Evolutionary conservation across 2,888 invertebrate genomes (phyloP), one percentile per base, ranked within the genome.

Genomic region (Gastrophysa polygoni): DNA sequence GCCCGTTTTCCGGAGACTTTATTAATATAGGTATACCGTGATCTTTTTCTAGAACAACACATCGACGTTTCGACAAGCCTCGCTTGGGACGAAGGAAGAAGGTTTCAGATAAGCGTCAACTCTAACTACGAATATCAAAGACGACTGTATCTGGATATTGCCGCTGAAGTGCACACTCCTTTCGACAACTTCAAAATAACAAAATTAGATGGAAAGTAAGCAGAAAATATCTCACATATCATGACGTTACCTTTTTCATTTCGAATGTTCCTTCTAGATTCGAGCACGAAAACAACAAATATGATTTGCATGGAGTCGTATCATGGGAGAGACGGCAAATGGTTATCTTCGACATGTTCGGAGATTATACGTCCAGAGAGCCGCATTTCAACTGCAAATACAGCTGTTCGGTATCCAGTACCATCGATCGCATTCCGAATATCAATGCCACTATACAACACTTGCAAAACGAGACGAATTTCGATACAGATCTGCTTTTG

Each of bases 61-160:
- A 71, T 81, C 49, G 72, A 74, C 71, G 86, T 87, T 78, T 83
- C 86, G 69, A 82, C 86, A 0, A 84, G 85, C 17, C 81, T 90
- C 71, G 88, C 91, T 1, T 93, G 93, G 93, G 88, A 87, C 59
- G 85, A 86, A 28, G 86, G 86, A 14, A 87, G 89, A 43, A 82
- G 84, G 4, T 85, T 93, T 2, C 82, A 85, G 24, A 82, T 89
- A 74, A 82, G 82, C 16, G 83, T 90, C n/a, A 85, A 85, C 67
- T 83, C 87, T 70, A 85, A 85, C 70, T 88, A 88, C 1, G 84
- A 85, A 73, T 82, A 83, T 47, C 79, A 80, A 56, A 78, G 82
- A 1, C 83, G 85, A 73, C 84, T 85, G 0, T 85, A 84, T 0
- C 70, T 80, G 14, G 68, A 83, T 55, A 80, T 82, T 60, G 80